phyloP scores from a whole-genome alignment of 2,888 invertebrate genomes.

The Auanema sp. region DNA sequence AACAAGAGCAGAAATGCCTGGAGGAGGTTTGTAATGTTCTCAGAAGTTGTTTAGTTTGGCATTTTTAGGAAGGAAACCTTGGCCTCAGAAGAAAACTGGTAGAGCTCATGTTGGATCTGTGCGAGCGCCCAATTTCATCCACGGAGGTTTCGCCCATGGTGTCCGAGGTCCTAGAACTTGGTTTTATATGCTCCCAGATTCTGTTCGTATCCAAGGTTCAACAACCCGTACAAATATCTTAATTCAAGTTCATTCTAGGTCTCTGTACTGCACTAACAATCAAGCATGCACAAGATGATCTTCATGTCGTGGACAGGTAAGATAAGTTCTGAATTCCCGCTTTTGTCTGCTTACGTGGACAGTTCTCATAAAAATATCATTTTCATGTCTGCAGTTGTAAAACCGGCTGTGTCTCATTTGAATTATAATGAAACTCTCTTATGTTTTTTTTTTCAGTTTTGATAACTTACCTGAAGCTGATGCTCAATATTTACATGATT shows the following conservation, averaged over 20 bases:
- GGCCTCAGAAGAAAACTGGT: conserved; percentile 93
- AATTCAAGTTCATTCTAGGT: conserved; percentile 71
- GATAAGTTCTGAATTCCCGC: background rate
- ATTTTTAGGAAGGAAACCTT: conserved; percentile 73
- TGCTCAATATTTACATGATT: conserved; percentile 75
- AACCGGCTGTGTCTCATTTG: background rate
- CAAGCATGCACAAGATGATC: conserved; percentile 89
- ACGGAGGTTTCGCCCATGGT: conserved; percentile 82
- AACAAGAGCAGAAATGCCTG: conserved; percentile 81
- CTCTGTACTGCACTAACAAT: conserved; percentile 79
- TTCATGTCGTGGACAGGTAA: conserved; percentile 79
- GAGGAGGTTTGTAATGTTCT: conserved; percentile 73
- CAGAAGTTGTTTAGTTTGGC: background rate
- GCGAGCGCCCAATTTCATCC: conserved; percentile 74
- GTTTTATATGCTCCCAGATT: conserved; percentile 89
- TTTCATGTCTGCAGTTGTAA: too few species aligned
- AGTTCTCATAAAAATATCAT: background rate
- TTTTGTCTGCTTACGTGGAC: background rate
- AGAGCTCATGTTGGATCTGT: conserved; percentile 88
- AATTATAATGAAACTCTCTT: too few species aligned
- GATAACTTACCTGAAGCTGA: conserved; percentile 70
- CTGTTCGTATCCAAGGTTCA: conserved; percentile 75
- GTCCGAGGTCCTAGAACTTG: conserved; percentile 86
- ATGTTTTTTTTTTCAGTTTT: conserved; percentile 73
- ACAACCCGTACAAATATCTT: background rate